These are phyloP conservation scores for Drosophila flavopinicola DNA, from an alignment of 2,888 invertebrate species.

Conservation along the genomic window DNA sequence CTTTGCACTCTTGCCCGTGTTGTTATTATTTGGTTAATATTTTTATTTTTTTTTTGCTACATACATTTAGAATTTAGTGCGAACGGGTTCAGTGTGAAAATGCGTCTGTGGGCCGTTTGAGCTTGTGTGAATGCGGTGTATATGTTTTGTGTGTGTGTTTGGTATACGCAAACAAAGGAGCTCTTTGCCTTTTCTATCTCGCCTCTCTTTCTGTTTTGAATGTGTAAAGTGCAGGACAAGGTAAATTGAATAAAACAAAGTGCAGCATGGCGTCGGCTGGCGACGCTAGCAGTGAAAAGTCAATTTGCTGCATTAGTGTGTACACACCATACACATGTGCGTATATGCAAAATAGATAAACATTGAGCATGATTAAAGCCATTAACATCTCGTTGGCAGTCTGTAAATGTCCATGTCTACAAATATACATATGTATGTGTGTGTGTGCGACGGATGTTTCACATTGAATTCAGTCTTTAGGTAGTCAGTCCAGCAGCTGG, in stretches of 20 bases:
- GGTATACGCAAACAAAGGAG: conserved; percentile 58
- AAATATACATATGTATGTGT: conserved; percentile 2
- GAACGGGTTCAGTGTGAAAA: conserved; percentile 40
- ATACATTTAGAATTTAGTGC: conserved; percentile 39
- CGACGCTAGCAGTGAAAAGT: conserved; percentile 23
- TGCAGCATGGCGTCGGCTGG: conserved; percentile 52
- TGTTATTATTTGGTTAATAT: conserved; percentile 15
- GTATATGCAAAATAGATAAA: conserved; percentile 43
- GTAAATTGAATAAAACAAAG: conserved; percentile 54
- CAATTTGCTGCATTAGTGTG: conserved; percentile 29
- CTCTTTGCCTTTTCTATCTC: conserved; percentile 39
- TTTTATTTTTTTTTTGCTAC: conserved; percentile 12
- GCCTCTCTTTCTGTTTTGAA: conserved; percentile 51
- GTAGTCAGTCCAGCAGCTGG: conserved; percentile 52
- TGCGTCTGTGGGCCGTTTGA: conserved; percentile 19
- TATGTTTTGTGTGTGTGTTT: conserved; percentile 14
- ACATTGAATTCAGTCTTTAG: conserved; percentile 33
- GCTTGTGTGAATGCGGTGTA: conserved; percentile 1
- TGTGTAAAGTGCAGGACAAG: conserved; percentile 59
- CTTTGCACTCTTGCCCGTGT: conserved; percentile 16
- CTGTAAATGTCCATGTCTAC: conserved; percentile 16
- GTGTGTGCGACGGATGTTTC: conserved; percentile 20
- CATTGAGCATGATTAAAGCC: conserved; percentile 41
- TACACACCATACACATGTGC: conserved; percentile 1
- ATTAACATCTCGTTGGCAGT: conserved; percentile 23